Percentiles rank a stretch among this genome's conserved stretches.
phyloP scores from a whole-genome alignment of 2,113 vertebrate genomes.

The Brachionichthys hirsutus region DNA sequence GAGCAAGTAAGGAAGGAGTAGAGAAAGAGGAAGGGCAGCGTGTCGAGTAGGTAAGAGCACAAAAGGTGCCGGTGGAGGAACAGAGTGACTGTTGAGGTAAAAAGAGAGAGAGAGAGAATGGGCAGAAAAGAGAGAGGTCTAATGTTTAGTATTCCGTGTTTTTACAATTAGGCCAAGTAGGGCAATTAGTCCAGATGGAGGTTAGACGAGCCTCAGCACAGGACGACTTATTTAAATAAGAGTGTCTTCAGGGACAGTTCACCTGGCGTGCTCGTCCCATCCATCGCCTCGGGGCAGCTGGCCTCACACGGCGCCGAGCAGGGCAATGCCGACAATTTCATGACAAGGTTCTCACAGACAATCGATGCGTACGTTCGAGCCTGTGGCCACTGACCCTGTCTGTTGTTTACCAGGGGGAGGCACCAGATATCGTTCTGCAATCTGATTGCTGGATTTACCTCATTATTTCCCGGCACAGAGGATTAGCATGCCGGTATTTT shows the following conservation, averaged over 20 bases:
- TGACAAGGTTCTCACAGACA: slow-evolving; percentile 18
- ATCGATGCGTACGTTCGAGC: slow-evolving; percentile 3
- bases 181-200: slow-evolving; percentile 70
- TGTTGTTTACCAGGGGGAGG: slow-evolving; percentile 15
- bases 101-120: slow-evolving; percentile 16
- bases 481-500: no score
- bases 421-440: background rate
- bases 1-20: slow-evolving; percentile 45
- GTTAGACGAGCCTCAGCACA: slow-evolving; percentile 37
- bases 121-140: slow-evolving; percentile 16
- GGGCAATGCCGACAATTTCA: slow-evolving; percentile 24
- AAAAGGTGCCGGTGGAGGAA: slow-evolving; percentile 53
- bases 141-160: slow-evolving; percentile 60
- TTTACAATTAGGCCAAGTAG: slow-evolving; percentile 63
- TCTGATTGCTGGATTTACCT: background rate
- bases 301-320: slow-evolving; percentile 28
- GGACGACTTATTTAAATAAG: slow-evolving; percentile 54
- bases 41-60: slow-evolving; percentile 45
- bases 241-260: slow-evolving; percentile 45
- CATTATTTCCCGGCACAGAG: no score
- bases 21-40: slow-evolving; percentile 50
- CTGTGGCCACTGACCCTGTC: slow-evolving; percentile 12
- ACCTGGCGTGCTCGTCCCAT: slow-evolving; percentile 36
- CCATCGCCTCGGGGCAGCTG: slow-evolving; percentile 10
- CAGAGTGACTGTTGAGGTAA: slow-evolving; percentile 39